Base-by-base conservation (phyloP, 2,113 vertebrate species). In the Andinoacara biseriatus region DNA sequence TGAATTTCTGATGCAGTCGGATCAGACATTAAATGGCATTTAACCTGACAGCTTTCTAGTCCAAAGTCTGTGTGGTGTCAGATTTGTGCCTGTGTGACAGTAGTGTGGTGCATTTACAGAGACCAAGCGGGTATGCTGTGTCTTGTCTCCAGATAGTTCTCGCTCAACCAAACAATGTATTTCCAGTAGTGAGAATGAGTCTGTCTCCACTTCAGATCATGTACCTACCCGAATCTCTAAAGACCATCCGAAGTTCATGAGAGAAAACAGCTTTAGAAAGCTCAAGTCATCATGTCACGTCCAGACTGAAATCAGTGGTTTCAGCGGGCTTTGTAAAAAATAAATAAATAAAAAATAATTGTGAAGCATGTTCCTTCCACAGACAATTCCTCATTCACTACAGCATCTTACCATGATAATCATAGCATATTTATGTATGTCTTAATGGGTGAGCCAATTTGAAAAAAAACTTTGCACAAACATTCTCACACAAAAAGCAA, bases 341-440 rank as follows among this genome's bases (percentile, higher is more conserved):
- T 1, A 49, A 10, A 2, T 0, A 3, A 2, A 3, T 8, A 8
- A 4, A 52, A 52, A 7, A n/a, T n/a, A n/a, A n/a, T n/a, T n/a
- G 2, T 69, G 63, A 17, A 52, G 43, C 43, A 52, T 31, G 17
- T 52, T 52, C 65, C 43, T 52, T 69, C 65, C 65, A 69, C 9
- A 49, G 65, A 29, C 65, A 49, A 2, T 22, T 69, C 24, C 15
- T 20, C 24, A 49, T 20, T 69, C 38, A 65, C 33, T 3, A 26
- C 26, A 26, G 3, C 26, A 26, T 26, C 26, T 26, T 26, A 26
- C 26, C 26, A 26, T 26, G 3, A 26, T 26, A 26, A 26, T 26
- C 26, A 26, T 26, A 26, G 26, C 26, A 26, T 26, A 26, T 26
- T 26, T 26, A 26, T 26, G 2, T 26, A 26, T 26, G 26, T 26